Evolutionary conservation across 2,888 invertebrate species (phyloP).

Genomic region (Acanthosoma haemorrhoidale): DNA sequence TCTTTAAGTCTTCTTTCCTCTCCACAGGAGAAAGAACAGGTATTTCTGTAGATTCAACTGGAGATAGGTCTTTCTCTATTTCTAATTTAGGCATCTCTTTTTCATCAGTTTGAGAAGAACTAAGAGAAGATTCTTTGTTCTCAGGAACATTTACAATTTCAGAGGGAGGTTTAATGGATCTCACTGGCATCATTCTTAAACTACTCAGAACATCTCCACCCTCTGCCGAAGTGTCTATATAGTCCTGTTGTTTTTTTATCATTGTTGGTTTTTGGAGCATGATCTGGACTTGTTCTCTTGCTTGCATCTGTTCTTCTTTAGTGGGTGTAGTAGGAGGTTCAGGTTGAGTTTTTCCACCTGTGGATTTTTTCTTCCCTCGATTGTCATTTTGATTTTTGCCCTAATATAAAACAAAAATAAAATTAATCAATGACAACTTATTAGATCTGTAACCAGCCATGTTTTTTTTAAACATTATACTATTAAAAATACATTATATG

Average conservation of each 20-base stretch:
- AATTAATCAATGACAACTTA: not conserved
- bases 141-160: not conserved
- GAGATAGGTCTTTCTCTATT: slow-evolving; percentile 35
- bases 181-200: slow-evolving; percentile 38
- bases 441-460: not conserved
- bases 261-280: slow-evolving; percentile 15
- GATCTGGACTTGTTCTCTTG: not conserved
- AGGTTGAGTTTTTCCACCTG: not conserved
- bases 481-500: not conserved
- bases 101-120: not conserved
- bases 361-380: slow-evolving; percentile 8
- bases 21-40: slow-evolving; percentile 33
- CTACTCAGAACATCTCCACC: slow-evolving; percentile 37
- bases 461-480: not conserved
- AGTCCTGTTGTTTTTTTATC: slow-evolving; percentile 30
- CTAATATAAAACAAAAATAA: slow-evolving; percentile 6
- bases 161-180: not conserved
- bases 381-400: not conserved
- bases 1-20: slow-evolving; percentile 10
- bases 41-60: slow-evolving; percentile 32
- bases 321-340: slow-evolving; percentile 6
- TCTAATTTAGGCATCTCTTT: slow-evolving; percentile 37
- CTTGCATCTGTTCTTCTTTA: not conserved
- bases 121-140: not conserved
- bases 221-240: slow-evolving; percentile 38